Base-by-base conservation (phyloP, 2,888 invertebrate species). In the Drosophila crucigera region DNA sequence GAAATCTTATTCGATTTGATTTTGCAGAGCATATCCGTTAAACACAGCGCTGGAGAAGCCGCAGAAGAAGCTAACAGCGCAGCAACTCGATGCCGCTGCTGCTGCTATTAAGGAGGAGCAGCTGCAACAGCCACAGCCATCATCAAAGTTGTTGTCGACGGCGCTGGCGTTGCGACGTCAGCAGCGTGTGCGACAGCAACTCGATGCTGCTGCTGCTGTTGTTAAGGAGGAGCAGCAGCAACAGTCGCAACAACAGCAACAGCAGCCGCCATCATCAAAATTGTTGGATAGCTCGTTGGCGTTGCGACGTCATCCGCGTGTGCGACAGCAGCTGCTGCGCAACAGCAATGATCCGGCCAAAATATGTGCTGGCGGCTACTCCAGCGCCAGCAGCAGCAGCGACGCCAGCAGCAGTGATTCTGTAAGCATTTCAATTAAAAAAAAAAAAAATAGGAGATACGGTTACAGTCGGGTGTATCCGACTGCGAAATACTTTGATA, bases 1-100 rank as follows among this genome's bases (percentile, higher is more conserved):
- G 9, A 16, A 9, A 16, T 9, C 16, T 16, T 2, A 47, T 47
- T 47, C 1, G 2, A 43, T 49, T 30, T 5, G 7, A 33, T 11
- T 9, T 64, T 91, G 4, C 56, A 97, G 97, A 91, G 97, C 97
- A 92, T 96, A 98, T 94, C 99, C 99, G 1, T 92, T 99, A 59
- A 98, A 98, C 93, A 98, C 99, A 11, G 97, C 97, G 73, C 91
- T 98, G 62, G 91, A 92, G 55, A 73, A 70, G 43, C 72, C 56
- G 14, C n/a, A 55, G 10, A 52, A 47, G 31, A 49, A 35, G 53
- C 55, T 43, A 11, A 22, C 11, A 53, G 25, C 16, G 25, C 25
- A 33, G 33, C 33, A 54, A 33, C 33, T 54, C 16, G 54, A 28
- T 39, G 37, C 4, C 4, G 39, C 14, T 14, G 14, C 47, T 14